Percentiles rank a stretch among this genome's conserved stretches.
These are phyloP conservation scores for Brienomyrus brachyistius DNA, from an alignment of 2,113 vertebrate genomes.

Conservation along the genomic window DNA sequence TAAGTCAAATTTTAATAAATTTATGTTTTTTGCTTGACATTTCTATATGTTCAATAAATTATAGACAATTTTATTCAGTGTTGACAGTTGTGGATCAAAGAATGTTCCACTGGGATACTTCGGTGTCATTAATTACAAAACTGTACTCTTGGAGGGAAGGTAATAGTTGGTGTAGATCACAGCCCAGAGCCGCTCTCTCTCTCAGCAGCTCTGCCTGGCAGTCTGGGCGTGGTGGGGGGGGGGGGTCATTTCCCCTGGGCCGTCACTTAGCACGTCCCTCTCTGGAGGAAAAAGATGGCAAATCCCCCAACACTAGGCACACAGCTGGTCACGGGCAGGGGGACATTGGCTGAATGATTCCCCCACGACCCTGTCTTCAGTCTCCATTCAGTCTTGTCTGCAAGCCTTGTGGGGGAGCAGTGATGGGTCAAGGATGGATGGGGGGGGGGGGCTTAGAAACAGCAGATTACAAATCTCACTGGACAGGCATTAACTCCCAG, in stretches of 20 bases:
- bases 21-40: neutral
- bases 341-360: conserved; percentile 4
- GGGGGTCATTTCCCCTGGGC: neutral
- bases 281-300: conserved; percentile 13
- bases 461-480: conserved; percentile 25
- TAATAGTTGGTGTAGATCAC: neutral
- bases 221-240: neutral
- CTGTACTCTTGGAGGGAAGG: neutral
- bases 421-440: neutral
- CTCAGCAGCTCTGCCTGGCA: neutral
- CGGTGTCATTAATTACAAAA: neutral
- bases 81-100: neutral
- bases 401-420: neutral
- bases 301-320: conserved; percentile 40
- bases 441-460: neutral
- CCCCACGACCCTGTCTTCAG: neutral
- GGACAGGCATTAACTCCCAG: conserved; percentile 26
- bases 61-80: neutral
- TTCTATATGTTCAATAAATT: neutral
- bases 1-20: neutral
- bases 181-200: neutral
- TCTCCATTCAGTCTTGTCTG: conserved; percentile 24
- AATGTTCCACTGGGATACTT: neutral
- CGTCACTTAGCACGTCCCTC: neutral
- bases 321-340: neutral